These are phyloP conservation scores for Sphaerophoria rueppellii DNA, from an alignment of 2,888 invertebrate genomes.

Conservation along the genomic window DNA sequence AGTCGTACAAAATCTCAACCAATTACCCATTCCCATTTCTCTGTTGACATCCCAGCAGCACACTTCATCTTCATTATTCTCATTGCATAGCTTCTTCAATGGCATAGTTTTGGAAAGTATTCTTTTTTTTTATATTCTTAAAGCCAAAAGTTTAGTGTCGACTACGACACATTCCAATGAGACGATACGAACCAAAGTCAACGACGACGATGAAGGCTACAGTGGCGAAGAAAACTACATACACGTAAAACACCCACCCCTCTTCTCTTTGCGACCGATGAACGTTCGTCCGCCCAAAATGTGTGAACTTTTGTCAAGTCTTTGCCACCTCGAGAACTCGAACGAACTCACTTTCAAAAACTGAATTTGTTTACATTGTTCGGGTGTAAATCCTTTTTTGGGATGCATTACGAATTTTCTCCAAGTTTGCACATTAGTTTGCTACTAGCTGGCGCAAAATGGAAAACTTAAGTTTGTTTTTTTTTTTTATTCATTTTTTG, in stretches of 20 bases:
- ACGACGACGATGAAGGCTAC: neutral
- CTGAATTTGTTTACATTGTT: constrained; percentile 58
- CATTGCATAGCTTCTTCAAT: constrained; percentile 27
- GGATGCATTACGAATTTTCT: constrained; percentile 30
- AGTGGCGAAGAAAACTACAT: neutral
- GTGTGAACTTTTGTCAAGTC: constrained; percentile 59
- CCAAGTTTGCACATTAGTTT: constrained; percentile 29
- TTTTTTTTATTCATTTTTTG: neutral
- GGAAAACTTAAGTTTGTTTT: neutral
- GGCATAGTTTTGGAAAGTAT: constrained; percentile 41
- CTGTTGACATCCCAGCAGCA: constrained; percentile 1
- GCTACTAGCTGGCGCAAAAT: constrained; percentile 11
- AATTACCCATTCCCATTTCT: constrained; percentile 25
- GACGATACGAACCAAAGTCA: constrained; percentile 5
- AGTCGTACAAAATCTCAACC: constrained; percentile 39
- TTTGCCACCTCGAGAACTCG: neutral
- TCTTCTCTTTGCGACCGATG: no score
- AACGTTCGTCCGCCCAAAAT: neutral
- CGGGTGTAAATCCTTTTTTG: constrained; percentile 22
- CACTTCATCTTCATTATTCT: constrained; percentile 48
- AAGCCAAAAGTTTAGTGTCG: constrained; percentile 44
- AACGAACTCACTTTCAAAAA: neutral
- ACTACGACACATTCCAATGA: constrained; percentile 23
- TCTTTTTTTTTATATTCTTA: constrained; percentile 23
- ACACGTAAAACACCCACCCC: constrained; percentile 4